Evolutionary conservation across 2,797 vertebrate genomes (phyloP), one percentile per base, ranked within the genome.

Genomic region (Enteromius afrohamiltoni): DNA sequence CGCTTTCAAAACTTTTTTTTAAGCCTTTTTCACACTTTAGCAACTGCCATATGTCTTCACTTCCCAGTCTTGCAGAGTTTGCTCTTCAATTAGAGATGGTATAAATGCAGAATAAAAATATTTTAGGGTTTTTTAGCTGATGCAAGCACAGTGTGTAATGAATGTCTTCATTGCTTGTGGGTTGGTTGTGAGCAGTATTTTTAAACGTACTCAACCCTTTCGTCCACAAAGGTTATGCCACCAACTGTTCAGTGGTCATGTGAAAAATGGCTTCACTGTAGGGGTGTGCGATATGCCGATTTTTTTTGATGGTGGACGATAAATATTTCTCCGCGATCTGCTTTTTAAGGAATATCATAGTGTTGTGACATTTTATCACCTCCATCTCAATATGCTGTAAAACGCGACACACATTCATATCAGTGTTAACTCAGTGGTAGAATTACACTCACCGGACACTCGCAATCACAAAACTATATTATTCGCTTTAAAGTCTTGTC

Each of bases 1-100:
- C 17, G 3, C 19, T 68, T 53, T 37, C 4, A 42, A 58, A 45
- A 58, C n/a, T 9, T 19, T 69, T 69, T 37, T 17, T 31, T 6
- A 34, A 13, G 16, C 16, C 16, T 42, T 68, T 80, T 60, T 80
- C 51, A 58, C 79, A 60, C 68, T 21, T 71, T 37, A 80, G 68
- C 13, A 21, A 34, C 23, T 31, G 37, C 51, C 79, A 60, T 80
- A 80, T 80, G 79, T 71, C 53, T 71, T 31, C 17, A 47, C 37
- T 69, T 9, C 31, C 45, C 6, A 40, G 40, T 45, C 21, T 51
- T 1, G 29, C 62, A 31, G 6, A 29, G 26, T 70, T 16, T 16
- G 51, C 31, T n/a, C 19, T 70, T 21, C 0, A 7, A 14, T 29
- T 42, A 45, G 69, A 42, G 34, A 40, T 0, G 1, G 3, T 8